A percentile compares a stretch with the other conserved stretches of the same genome.
Conservation (phyloP, 2,888 invertebrate species). For the Stenichneumon culpator region DNA sequence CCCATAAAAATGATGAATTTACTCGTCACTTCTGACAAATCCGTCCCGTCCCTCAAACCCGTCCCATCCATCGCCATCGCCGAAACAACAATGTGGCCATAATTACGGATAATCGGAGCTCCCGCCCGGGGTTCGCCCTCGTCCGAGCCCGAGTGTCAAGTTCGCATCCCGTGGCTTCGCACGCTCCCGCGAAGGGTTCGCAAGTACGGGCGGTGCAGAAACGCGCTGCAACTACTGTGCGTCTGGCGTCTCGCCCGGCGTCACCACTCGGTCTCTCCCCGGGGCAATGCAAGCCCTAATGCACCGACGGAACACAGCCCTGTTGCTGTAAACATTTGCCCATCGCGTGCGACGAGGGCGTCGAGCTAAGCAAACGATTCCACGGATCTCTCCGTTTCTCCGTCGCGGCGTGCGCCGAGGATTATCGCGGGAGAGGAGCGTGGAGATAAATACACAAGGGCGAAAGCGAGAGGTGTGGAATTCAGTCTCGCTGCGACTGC, state of each 20-base stretch:
- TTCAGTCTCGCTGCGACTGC: background rate
- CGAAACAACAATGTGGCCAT: background rate
- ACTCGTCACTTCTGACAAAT: background rate
- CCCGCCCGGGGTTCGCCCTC: background rate
- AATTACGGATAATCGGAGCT: background rate
- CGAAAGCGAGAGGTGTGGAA: background rate
- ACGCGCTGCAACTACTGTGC: background rate
- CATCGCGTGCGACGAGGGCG: conserved; percentile 36
- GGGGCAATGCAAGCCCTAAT: background rate
- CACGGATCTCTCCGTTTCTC: conserved; percentile 15
- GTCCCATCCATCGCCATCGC: background rate
- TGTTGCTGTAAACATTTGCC: conserved; percentile 64
- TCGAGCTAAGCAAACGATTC: conserved; percentile 44
- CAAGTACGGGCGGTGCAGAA: background rate
- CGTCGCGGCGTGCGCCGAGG: conserved; percentile 21
- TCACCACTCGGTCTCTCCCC: background rate
- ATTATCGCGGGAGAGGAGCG: conserved; percentile 34
- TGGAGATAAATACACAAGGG: conserved; percentile 15
- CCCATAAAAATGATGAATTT: too few relatives aligned
- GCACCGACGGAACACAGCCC: conserved; percentile 43
- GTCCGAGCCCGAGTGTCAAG: conserved; percentile 1
- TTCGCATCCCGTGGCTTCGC: background rate
- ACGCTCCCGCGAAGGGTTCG: background rate
- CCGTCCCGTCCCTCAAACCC: too few relatives aligned
- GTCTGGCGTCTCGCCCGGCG: background rate